Conservation (phyloP, 2,888 invertebrate genomes). For the Leptogaster cylindrica region DNA sequence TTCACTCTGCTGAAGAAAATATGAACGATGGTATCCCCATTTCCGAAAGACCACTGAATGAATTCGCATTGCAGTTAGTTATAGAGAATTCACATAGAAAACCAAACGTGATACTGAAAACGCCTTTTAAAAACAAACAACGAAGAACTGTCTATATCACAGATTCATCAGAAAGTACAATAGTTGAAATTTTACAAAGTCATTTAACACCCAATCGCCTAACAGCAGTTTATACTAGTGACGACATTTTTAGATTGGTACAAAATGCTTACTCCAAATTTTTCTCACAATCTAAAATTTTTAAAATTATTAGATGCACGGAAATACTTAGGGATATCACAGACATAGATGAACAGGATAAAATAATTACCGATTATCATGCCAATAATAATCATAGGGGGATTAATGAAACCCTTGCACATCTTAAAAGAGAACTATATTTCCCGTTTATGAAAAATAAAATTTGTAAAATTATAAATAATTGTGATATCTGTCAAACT, state of each 20-base stretch:
- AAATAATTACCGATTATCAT: conserved; percentile 33
- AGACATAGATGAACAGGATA: conserved; percentile 32
- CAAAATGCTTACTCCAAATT: conserved; percentile 44
- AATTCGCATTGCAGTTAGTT: background rate
- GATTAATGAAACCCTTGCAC: conserved; percentile 38
- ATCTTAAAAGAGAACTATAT: conserved; percentile 41
- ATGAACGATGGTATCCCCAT: conserved; percentile 11
- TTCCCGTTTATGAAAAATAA: too few relatives aligned
- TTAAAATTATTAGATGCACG: conserved; percentile 37
- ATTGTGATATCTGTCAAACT: too few relatives aligned
- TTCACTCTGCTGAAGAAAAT: conserved; percentile 16
- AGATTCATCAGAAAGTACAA: background rate
- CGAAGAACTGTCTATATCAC: background rate
- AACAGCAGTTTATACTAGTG: conserved; percentile 42
- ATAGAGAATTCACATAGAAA: background rate
- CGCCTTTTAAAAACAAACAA: conserved; percentile 43
- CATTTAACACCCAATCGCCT: conserved; percentile 44
- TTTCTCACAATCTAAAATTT: too few relatives aligned
- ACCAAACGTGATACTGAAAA: conserved; percentile 1
- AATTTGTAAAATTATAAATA: too few relatives aligned
- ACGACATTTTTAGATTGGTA: conserved; percentile 41
- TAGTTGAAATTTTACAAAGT: conserved; percentile 42
- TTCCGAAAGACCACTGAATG: background rate
- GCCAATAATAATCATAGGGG: too few relatives aligned
- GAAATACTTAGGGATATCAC: conserved; percentile 10